phyloP scores from a whole-genome alignment of 2,113 vertebrate genomes.

The Pithys albifrons region DNA sequence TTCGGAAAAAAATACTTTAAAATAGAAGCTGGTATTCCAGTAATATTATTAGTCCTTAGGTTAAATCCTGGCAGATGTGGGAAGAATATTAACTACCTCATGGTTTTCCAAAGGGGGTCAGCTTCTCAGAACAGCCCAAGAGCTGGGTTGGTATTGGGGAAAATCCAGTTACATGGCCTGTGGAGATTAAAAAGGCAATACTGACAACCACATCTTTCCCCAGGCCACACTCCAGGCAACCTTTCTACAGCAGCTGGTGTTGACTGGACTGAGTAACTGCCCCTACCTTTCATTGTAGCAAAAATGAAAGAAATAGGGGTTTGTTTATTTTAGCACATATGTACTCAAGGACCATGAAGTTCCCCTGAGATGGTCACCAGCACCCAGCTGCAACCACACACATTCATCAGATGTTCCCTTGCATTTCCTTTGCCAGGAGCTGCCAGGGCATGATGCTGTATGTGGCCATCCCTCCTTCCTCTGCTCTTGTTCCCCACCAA shows the following conservation, averaged over 20 bases:
- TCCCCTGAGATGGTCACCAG: neutral
- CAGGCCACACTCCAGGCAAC: neutral
- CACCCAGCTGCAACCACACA: neutral
- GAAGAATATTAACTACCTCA: neutral
- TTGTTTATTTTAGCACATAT: neutral
- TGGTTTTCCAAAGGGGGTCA: neutral
- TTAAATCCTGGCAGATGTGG: neutral
- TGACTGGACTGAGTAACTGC: neutral
- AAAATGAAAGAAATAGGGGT: neutral
- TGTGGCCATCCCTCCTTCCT: neutral
- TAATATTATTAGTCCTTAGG: neutral
- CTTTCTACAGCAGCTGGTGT: neutral
- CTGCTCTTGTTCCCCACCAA: neutral
- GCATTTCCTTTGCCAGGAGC: neutral
- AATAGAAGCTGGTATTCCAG: neutral
- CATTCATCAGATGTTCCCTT: accelerated
- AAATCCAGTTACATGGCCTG: neutral
- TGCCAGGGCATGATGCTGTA: neutral
- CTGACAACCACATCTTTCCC: neutral
- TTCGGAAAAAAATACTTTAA: neutral
- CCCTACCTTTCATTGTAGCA: neutral
- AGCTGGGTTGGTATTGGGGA: neutral
- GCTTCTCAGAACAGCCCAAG: neutral
- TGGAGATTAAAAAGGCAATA: neutral
- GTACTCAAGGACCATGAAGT: neutral